Percentiles rank a stretch among this genome's conserved stretches.
These are phyloP conservation scores for Abramis brama DNA, from an alignment of 2,113 vertebrate genomes.

Conservation along the genomic window DNA sequence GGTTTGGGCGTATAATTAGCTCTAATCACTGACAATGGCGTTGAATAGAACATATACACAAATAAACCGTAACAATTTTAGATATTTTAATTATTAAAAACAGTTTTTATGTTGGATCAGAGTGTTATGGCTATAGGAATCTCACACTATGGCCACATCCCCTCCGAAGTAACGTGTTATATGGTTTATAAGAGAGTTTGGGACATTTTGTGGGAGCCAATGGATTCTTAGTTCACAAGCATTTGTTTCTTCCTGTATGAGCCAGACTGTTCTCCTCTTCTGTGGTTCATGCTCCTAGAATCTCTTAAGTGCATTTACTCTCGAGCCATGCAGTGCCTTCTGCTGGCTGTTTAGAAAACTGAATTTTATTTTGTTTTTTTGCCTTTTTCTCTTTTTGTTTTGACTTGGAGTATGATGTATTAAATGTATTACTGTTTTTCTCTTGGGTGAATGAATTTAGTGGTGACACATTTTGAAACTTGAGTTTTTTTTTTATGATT, in stretches of 20 bases:
- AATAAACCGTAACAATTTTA: conserved; percentile 18
- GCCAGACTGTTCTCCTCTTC: conserved; percentile 29
- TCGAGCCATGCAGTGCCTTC: conserved; percentile 43
- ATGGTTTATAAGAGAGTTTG: conserved; percentile 33
- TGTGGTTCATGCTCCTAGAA: conserved; percentile 43
- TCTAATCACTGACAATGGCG: conserved; percentile 24
- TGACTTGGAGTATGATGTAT: conserved; percentile 62
- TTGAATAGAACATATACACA: background rate
- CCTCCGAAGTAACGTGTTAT: background rate
- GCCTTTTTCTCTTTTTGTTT: conserved; percentile 39
- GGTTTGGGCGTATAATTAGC: conserved; percentile 9
- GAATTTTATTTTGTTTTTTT: conserved; percentile 49
- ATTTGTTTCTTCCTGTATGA: conserved; percentile 33
- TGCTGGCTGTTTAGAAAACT: conserved; percentile 55
- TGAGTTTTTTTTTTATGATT: conserved; percentile 65
- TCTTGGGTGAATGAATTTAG: conserved; percentile 55
- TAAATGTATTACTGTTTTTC: conserved; percentile 61
- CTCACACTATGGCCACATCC: conserved; percentile 3
- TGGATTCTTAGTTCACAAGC: conserved; percentile 18
- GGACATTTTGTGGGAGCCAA: conserved; percentile 14
- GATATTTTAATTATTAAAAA: conserved; percentile 25
- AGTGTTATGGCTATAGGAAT: conserved; percentile 30
- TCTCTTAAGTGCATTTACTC: conserved; percentile 39
- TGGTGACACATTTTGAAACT: conserved; percentile 71
- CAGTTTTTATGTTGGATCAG: conserved; percentile 20